Percentiles rank a stretch among this genome's conserved stretches.
phyloP scores from a whole-genome alignment of 2,113 vertebrate species.

The Tauraco erythrolophus region DNA sequence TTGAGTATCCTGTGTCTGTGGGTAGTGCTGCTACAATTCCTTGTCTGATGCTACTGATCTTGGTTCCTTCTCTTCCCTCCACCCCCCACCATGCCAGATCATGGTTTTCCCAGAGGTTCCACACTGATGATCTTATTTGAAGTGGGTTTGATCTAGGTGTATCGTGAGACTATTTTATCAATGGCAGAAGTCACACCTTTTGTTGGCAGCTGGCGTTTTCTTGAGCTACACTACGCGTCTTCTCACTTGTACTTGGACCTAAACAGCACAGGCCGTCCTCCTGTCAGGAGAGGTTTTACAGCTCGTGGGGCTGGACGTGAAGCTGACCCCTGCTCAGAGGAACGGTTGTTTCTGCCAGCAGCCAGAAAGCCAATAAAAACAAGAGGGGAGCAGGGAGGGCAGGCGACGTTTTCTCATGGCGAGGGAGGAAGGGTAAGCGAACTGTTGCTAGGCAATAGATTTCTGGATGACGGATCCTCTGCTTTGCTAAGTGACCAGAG shows the following conservation, averaged over 20 bases:
- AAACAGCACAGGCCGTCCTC: not conserved
- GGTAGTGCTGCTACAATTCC: not conserved
- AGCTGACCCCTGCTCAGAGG: not conserved
- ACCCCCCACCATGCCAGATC: rapidly evolving
- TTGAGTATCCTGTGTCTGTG: not conserved
- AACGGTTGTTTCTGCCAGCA: not conserved
- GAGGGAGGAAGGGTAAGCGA: not conserved
- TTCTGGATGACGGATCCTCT: not conserved
- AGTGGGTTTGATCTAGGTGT: not conserved
- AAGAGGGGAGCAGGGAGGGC: not conserved
- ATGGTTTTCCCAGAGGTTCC: not conserved
- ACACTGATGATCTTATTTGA: not conserved
- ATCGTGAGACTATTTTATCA: not conserved
- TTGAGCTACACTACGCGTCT: not conserved
- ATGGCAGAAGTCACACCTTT: not conserved
- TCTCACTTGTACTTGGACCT: not conserved
- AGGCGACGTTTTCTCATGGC: rapidly evolving
- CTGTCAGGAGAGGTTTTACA: not conserved
- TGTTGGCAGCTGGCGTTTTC: not conserved
- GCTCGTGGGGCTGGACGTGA: not conserved
- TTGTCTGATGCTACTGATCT: not conserved
- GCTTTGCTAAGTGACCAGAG: slow-evolving; percentile 26
- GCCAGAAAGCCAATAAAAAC: not conserved
- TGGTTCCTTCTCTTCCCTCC: not conserved
- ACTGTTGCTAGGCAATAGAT: slow-evolving; percentile 39